phyloP scores from a whole-genome alignment of 2,888 invertebrate genomes.

The Caenorhabditis imperialis region DNA sequence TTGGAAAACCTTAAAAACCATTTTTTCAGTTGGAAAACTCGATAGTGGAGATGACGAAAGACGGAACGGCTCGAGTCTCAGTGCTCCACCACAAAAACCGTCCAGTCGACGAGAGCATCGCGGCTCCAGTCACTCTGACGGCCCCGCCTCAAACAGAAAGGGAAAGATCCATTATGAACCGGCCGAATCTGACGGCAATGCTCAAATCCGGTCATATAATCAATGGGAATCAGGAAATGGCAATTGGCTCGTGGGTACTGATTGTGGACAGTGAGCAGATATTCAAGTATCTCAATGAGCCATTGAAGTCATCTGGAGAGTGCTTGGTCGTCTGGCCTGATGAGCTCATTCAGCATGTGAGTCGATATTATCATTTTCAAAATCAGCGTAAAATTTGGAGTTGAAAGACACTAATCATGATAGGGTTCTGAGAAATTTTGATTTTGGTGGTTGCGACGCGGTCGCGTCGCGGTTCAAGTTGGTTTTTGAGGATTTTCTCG shows the following conservation, averaged over 20 bases:
- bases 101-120: constrained; percentile 29
- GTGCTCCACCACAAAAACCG: constrained; percentile 43
- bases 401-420: too few relatives aligned
- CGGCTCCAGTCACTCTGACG: constrained; percentile 27
- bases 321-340: constrained; percentile 90
- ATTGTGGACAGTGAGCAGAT: constrained; percentile 58
- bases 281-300: constrained; percentile 71
- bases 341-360: constrained; percentile 81
- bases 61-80: constrained; percentile 60
- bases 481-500: neutral
- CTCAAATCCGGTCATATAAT: constrained; percentile 37
- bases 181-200: constrained; percentile 27
- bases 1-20: too few relatives aligned
- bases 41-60: constrained; percentile 64
- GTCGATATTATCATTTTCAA: too few relatives aligned
- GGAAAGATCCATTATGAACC: constrained; percentile 30
- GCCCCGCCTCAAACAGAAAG: constrained; percentile 42
- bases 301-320: constrained; percentile 70
- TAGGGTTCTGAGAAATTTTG: too few relatives aligned
- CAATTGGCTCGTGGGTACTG: constrained; percentile 44
- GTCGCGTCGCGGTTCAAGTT: too few relatives aligned
- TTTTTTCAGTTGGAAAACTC: constrained; percentile 62
- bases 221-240: constrained; percentile 32
- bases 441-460: too few relatives aligned
- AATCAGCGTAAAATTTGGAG: too few relatives aligned